These are phyloP conservation scores for Lates japonicus DNA, from an alignment of 2,797 vertebrate species.

Conservation along the genomic window DNA sequence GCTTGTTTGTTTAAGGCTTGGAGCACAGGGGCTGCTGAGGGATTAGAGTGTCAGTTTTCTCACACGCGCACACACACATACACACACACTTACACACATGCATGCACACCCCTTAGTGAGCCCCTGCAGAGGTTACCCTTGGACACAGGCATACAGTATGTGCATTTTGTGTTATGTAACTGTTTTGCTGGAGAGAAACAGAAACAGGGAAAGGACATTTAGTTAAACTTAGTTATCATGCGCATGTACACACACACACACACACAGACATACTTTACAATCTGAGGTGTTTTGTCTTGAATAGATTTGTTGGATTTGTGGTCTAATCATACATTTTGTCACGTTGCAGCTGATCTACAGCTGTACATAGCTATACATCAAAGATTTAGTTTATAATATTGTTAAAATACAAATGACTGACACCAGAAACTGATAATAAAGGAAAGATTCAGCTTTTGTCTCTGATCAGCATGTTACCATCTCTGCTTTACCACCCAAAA, in stretches of 20 bases:
- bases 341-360: neutral
- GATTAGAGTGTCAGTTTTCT: slow-evolving; percentile 64
- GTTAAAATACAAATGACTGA: neutral
- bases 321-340: neutral
- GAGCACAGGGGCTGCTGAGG: slow-evolving; percentile 59
- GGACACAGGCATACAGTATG: slow-evolving; percentile 46
- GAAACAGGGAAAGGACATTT: slow-evolving; percentile 41
- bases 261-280: neutral
- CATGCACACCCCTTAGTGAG: slow-evolving; percentile 29
- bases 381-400: neutral
- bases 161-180: slow-evolving; percentile 66
- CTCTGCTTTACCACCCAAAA: neutral
- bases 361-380: neutral
- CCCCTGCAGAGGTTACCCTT: slow-evolving; percentile 63
- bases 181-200: slow-evolving; percentile 33
- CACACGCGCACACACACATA: slow-evolving; percentile 26
- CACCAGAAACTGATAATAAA: neutral
- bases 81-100: slow-evolving; percentile 34
- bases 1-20: slow-evolving; percentile 71
- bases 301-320: neutral
- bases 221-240: slow-evolving; percentile 37
- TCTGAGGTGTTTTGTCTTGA: neutral
- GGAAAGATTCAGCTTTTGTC: too few relatives aligned
- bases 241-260: slow-evolving; percentile 7
- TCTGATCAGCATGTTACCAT: too few relatives aligned